Conservation (phyloP, 2,888 invertebrate genomes). For the Plutella xylostella region DNA sequence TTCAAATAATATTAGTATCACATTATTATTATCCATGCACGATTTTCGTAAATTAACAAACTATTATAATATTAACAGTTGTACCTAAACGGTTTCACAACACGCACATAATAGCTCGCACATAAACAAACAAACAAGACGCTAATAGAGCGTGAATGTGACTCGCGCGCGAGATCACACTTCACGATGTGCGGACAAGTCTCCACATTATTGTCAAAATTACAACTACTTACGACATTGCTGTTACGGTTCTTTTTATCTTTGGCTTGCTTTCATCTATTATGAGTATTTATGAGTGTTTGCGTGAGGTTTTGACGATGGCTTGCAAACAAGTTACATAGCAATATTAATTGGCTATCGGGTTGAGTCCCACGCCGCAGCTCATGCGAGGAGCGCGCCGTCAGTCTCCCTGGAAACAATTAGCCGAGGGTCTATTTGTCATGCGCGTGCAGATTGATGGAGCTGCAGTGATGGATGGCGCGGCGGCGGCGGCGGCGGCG, state of each 20-base stretch:
- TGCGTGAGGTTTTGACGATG: too few species aligned
- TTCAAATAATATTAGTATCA: constrained; percentile 52
- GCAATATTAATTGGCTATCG: too few species aligned
- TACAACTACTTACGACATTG: too few species aligned
- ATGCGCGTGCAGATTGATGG: constrained; percentile 6
- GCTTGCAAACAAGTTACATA: too few species aligned
- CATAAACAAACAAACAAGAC: constrained; percentile 3
- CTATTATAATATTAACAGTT: constrained; percentile 10
- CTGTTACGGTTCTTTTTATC: too few species aligned
- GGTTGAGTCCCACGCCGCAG: too few species aligned
- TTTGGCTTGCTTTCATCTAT: too few species aligned
- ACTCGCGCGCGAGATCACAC: too few species aligned
- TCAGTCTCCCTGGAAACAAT: constrained; percentile 13
- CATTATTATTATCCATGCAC: constrained; percentile 54
- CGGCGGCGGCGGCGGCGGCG: constrained; percentile 9
- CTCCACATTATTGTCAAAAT: too few species aligned
- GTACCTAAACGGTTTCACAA: constrained; percentile 2
- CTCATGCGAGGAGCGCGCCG: too few species aligned
- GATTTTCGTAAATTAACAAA: constrained; percentile 28
- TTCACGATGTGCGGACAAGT: too few species aligned
- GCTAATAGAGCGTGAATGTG: constrained; percentile 3
- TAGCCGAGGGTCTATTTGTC: constrained; percentile 18
- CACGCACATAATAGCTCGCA: constrained; percentile 1
- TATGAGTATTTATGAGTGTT: too few species aligned
- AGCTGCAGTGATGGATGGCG: constrained; percentile 8